Evolutionary conservation across 2,888 invertebrate genomes (phyloP).

Genomic region (Schizaphis graminum): DNA sequence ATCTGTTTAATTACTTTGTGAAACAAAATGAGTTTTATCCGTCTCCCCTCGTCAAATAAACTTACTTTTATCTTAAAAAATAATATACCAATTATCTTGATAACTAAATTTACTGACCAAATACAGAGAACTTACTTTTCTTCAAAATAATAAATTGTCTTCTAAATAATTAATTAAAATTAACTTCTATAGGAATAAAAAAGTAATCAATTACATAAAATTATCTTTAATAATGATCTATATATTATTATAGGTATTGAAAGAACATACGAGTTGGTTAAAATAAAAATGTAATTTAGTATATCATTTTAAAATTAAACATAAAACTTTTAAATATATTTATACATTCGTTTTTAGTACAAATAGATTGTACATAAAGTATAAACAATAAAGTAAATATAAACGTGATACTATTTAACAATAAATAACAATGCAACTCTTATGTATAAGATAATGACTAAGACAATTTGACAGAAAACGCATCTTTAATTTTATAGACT

Average conservation of each 20-base stretch:
- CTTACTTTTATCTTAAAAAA: constrained; percentile 17
- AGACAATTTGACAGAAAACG: constrained; percentile 23
- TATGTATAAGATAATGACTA: neutral
- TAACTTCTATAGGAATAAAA: neutral
- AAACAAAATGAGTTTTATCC: constrained; percentile 25
- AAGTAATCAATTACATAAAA: neutral
- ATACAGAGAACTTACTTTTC: neutral
- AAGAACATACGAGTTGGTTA: neutral
- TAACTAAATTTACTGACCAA: constrained; percentile 4
- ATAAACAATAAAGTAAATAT: neutral
- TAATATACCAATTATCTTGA: constrained; percentile 13
- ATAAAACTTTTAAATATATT: neutral
- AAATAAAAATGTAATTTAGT: neutral
- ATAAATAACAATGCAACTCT: neutral
- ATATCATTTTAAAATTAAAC: neutral
- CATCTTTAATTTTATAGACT: constrained; percentile 30
- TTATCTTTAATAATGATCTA: neutral
- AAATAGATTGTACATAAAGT: neutral
- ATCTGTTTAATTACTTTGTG: constrained; percentile 27
- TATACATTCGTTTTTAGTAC: neutral
- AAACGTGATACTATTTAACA: neutral
- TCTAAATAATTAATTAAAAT: neutral
- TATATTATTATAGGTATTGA: neutral
- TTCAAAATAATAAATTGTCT: neutral
- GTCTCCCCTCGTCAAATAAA: constrained; percentile 19